Conservation (phyloP, 2,888 invertebrate genomes). For the Chalcis sispes region DNA sequence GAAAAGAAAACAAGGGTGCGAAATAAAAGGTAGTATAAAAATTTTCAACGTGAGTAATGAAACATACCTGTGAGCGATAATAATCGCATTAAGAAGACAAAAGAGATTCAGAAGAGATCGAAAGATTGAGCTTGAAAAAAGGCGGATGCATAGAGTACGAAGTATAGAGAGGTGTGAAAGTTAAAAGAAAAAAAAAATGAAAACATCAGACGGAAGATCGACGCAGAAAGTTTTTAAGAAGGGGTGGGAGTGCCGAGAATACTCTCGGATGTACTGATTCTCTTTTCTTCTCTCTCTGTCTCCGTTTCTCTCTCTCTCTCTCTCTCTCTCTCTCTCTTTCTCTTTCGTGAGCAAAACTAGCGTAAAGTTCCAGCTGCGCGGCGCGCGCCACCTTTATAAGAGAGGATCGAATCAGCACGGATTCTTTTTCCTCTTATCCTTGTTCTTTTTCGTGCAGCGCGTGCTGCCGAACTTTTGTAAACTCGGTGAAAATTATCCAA, state of each 20-base stretch:
- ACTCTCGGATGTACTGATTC: too few relatives aligned
- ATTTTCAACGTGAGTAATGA: too few relatives aligned
- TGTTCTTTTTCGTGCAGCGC: constrained; percentile 56
- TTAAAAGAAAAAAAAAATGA: constrained; percentile 54
- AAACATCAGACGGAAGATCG: constrained; percentile 59
- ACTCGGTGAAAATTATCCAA: constrained; percentile 66
- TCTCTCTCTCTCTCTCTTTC: constrained; percentile 42
- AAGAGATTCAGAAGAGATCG: constrained; percentile 2
- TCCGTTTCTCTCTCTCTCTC: constrained; percentile 35
- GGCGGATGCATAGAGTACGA: constrained; percentile 28
- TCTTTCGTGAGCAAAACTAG: too few relatives aligned
- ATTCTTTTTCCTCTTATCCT: too few relatives aligned
- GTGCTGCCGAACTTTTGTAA: constrained; percentile 62
- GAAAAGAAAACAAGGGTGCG: neutral
- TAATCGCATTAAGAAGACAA: constrained; percentile 39
- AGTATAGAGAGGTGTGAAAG: constrained; percentile 23
- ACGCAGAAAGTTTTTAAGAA: constrained; percentile 56
- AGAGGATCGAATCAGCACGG: too few relatives aligned
- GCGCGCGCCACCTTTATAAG: too few relatives aligned
- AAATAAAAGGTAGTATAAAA: too few relatives aligned
- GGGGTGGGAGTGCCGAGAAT: constrained; percentile 57
- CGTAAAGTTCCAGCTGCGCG: too few relatives aligned
- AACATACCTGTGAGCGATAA: constrained; percentile 19
- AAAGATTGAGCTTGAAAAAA: constrained; percentile 31
- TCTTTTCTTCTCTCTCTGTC: constrained; percentile 50